Evolutionary conservation across 2,797 vertebrate species (phyloP), one percentile per base, ranked within the genome.

Genomic region (Tragopan temminckii): DNA sequence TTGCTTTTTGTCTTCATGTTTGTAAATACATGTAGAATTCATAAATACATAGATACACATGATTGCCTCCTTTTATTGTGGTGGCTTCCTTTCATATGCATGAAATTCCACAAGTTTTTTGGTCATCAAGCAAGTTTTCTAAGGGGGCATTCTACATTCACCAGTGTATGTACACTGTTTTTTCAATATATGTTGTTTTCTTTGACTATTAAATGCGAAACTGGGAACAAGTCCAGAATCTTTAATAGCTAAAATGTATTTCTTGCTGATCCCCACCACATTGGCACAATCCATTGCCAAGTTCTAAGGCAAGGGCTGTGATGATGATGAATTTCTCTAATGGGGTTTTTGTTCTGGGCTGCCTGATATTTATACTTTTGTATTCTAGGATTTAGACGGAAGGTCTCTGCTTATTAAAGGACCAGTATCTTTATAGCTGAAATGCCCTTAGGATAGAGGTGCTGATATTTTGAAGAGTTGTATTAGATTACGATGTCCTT

Each of bases 191-290:
- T 3, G 3, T 89, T 92, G 24, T 35, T 90, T 90, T 77, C 59
- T 85, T 72, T 84, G 52, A 88, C 69, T 94, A 38, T 46, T 86
- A 84, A 93, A 91, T 74, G 76, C 48, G 79, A 92, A 95, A 92
- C 69, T 88, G 85, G 94, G 91, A 93, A 83, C 48, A 72, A 81
- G 31, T 80, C 88, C 92, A 96, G 53, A 72, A 63, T 55, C 23
- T 95, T 92, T 95, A 93, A 81, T 81, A 75, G 64, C 71, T 78
- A 77, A 67, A 89, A 72, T 58, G 38, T 88, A 50, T 88, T 96
- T 89, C 74, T 72, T 90, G 80, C 88, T 93, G 91, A 72, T 94
- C 55, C 36, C 36, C 45, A 88, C 68, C 66, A 89, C 91, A 93
- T 17, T 88, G 92, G 76, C 81, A 70, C 89, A 23, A 3, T 85